These are phyloP conservation scores for Drosophila setosimentum DNA, from an alignment of 2,888 invertebrate species.

Conservation along the genomic window DNA sequence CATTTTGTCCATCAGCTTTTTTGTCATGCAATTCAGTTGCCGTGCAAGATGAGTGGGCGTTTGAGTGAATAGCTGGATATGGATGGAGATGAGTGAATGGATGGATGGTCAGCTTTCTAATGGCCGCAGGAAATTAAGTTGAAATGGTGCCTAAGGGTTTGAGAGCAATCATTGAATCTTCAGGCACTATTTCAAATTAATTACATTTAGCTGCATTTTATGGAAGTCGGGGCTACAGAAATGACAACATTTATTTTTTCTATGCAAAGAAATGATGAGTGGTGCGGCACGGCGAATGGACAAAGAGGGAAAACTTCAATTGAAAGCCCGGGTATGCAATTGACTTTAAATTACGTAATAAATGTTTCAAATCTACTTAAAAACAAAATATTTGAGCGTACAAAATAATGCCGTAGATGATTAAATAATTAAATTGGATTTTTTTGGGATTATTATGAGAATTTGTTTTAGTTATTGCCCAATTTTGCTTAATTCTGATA, in stretches of 20 bases:
- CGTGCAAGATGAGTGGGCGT: slow-evolving; percentile 62
- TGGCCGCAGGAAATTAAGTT: slow-evolving; percentile 53
- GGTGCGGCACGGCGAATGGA: neutral
- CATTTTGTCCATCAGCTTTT: slow-evolving; percentile 37
- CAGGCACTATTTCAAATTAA: slow-evolving; percentile 39
- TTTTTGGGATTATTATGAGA: neutral
- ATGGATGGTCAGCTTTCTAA: slow-evolving; percentile 50
- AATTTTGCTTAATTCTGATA: neutral
- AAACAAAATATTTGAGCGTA: neutral
- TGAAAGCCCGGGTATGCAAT: neutral
- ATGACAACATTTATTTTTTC: neutral
- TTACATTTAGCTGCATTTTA: slow-evolving; percentile 42
- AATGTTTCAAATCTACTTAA: neutral
- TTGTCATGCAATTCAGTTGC: slow-evolving; percentile 66
- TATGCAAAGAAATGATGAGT: neutral
- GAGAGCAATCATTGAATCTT: slow-evolving; percentile 37
- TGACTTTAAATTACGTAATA: neutral
- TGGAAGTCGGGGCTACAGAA: neutral
- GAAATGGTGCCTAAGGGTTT: slow-evolving; percentile 39
- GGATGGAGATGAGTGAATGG: slow-evolving; percentile 29
- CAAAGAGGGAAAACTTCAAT: neutral
- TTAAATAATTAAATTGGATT: neutral
- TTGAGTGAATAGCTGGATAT: slow-evolving; percentile 38
- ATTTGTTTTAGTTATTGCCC: neutral
- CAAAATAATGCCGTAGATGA: neutral